Evolutionary conservation across 2,888 invertebrate species (phyloP), one percentile per base, ranked within the genome.

Genomic region (Ophioninae sp.): DNA sequence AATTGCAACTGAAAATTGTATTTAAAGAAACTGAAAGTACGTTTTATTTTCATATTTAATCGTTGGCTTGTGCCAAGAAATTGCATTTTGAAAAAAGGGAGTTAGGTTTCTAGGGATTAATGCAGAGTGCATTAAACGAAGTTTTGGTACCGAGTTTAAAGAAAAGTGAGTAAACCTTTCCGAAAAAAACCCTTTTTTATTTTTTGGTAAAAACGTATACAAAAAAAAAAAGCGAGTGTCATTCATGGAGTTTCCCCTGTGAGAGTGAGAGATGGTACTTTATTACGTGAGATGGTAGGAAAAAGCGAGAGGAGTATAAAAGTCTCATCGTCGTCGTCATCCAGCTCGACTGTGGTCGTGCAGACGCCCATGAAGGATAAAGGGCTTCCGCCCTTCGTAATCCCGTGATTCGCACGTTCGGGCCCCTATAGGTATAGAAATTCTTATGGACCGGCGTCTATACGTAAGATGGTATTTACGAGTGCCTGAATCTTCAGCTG

Each of bases 321-420:
- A 84, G 79, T 82, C 79, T 79, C 79, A 79, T 79, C 73, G 63
- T 79, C 79, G 77, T 72, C 77, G 71, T 63, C 51, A 39, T 30
- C 20, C 41, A 71, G 37, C 63, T 58, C 65, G 59, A 64, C 58
- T 41, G 77, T 63, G 63, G 69, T 74, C 30, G 81, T 79, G 76
- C 67, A 83, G 84, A 82, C 79, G 79, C 76, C 79, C 79, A 76
- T 79, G 76, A 84, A 77, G 84, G 79, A 84, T 82, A 82, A 85
- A 82, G 84, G 80, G 85, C 78, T 85, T 84, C 79, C 82, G 82
- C 77, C 84, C 84, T 85, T 82, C 82, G 82, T 85, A 84, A 85
- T 85, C 82, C 84, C 81, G 75, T 77, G 84, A 84, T 84, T 84
- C 81, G 84, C 84, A 84, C 84, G 84, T 82, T 82, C 79, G 68